Evolutionary conservation across 2,113 vertebrate species (phyloP).

Genomic region (Lepisosteus oculatus): DNA sequence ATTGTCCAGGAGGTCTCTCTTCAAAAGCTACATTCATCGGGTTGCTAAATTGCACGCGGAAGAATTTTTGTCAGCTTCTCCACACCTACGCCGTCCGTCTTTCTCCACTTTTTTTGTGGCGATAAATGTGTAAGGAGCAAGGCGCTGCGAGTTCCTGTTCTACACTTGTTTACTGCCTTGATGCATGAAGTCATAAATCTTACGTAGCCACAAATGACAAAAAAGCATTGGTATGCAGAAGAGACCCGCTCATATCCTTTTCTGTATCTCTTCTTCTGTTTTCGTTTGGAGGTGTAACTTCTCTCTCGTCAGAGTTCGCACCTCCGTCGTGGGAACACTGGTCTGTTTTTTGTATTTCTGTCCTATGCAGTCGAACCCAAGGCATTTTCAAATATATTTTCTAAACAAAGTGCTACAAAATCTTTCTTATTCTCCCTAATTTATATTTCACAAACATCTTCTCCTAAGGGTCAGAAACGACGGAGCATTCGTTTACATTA

Average conservation of each 20-base stretch:
- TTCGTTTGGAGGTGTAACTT: conserved; percentile 75
- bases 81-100: conserved; percentile 80
- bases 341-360: conserved; percentile 37
- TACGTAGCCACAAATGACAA: conserved; percentile 81
- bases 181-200: conserved; percentile 85
- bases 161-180: conserved; percentile 83
- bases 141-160: conserved; percentile 70
- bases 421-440: no score
- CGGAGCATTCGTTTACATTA: no score
- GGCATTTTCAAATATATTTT: background rate
- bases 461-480: no score
- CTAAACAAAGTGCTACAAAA: background rate
- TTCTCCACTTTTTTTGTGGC: conserved; percentile 69
- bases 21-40: conserved; percentile 66
- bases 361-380: background rate
- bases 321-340: conserved; percentile 60
- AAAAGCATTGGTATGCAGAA: conserved; percentile 83
- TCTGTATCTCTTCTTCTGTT: conserved; percentile 65
- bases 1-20: conserved; percentile 78
- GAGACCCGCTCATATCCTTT: conserved; percentile 70
- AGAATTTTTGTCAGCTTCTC: conserved; percentile 77
- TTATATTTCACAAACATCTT: no score
- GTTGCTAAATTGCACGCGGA: conserved; percentile 76
- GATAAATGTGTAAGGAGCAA: conserved; percentile 73
- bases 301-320: conserved; percentile 64